A percentile compares a stretch with the other conserved stretches of the same genome.
These are phyloP conservation scores for Adelphocoris suturalis DNA, from an alignment of 2,888 invertebrate species.

Conservation along the genomic window DNA sequence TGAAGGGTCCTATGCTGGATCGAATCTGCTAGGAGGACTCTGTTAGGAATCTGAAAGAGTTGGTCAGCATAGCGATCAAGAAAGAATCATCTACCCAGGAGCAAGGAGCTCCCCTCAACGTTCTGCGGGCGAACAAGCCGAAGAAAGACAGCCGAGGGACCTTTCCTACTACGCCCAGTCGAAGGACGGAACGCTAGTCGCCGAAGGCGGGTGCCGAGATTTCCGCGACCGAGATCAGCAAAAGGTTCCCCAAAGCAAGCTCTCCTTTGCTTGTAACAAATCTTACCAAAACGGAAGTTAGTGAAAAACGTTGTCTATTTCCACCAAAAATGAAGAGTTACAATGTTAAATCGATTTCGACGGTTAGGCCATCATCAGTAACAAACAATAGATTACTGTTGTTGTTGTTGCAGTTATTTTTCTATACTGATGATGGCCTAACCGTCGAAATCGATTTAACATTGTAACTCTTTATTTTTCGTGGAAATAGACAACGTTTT, in stretches of 20 bases:
- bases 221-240: neutral
- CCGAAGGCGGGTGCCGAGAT: neutral
- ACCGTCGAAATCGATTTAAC: no score
- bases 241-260: neutral
- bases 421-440: no score
- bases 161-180: neutral
- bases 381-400: no score
- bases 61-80: neutral
- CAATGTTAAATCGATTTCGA: no score
- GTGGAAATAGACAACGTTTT: no score
- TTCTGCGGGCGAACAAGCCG: neutral
- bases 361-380: no score
- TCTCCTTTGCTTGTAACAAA: neutral
- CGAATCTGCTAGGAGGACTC: conserved; percentile 44
- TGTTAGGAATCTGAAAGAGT: neutral
- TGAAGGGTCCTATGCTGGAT: conserved; percentile 43
- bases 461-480: no score
- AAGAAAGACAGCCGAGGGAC: neutral
- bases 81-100: conserved; percentile 40
- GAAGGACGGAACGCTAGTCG: neutral
- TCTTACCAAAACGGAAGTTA: no score
- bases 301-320: no score
- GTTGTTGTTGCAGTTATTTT: no score
- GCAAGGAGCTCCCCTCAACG: neutral
- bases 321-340: no score